Evolutionary conservation across 1,140 invertebrate genomes (phyloP).

Genomic region (Rhynchophorus ferrugineus): DNA sequence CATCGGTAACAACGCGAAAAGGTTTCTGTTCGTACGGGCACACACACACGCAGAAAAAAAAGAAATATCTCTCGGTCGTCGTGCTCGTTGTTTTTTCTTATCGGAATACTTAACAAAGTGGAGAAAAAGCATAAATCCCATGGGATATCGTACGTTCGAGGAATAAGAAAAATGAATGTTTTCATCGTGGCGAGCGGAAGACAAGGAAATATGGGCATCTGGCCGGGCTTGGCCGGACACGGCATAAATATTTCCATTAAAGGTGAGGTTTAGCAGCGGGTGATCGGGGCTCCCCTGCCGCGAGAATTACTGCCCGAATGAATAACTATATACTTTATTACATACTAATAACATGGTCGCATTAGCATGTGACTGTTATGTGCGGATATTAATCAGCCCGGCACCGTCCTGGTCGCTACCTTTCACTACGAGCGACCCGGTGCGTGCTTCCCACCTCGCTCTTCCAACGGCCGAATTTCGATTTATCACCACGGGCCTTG

Average conservation of each 20-base stretch:
- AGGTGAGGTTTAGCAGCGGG: constrained; percentile 42
- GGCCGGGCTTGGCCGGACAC: constrained; percentile 22
- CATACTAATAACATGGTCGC: constrained; percentile 42
- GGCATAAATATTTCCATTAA: constrained; percentile 43
- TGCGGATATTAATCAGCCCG: constrained; percentile 28
- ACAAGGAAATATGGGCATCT: constrained; percentile 22
- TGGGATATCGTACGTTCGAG: constrained; percentile 1
- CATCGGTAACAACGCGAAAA: no score
- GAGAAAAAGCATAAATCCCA: no score
- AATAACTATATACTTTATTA: constrained; percentile 44
- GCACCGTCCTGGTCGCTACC: constrained; percentile 28
- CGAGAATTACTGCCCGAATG: constrained; percentile 43
- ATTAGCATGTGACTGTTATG: constrained; percentile 38
- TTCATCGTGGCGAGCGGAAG: constrained; percentile 24
- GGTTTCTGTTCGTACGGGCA: no score
- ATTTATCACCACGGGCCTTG: no score
- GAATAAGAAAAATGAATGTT: constrained; percentile 16
- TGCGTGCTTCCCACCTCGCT: no score
- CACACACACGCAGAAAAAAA: no score
- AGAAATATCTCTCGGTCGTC: no score
- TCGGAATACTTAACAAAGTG: no score
- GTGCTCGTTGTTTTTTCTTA: no score
- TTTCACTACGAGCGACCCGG: no score
- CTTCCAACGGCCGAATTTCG: no score
- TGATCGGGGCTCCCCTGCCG: constrained; percentile 32